Conservation (phyloP, 2,888 invertebrate species). For the Andrena haemorrhoa region DNA sequence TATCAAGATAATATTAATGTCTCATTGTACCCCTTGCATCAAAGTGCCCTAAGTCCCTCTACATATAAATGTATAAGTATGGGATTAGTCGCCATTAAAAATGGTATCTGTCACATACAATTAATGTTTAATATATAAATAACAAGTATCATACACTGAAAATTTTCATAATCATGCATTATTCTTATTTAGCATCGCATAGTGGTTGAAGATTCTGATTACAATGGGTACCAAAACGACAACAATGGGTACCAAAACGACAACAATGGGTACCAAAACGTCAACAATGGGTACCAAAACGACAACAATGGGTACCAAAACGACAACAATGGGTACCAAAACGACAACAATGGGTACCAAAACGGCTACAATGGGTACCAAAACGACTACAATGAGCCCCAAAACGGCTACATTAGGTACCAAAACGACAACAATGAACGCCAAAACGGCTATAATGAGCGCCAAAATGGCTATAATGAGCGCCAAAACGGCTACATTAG, state of each 20-base stretch:
- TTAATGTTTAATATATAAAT: too few relatives aligned
- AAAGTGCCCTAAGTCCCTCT: too few relatives aligned
- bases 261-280: conserved; percentile 53
- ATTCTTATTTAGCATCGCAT: conserved; percentile 37
- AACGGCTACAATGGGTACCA: conserved; percentile 52
- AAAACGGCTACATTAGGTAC: neutral
- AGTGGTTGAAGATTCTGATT: conserved; percentile 59
- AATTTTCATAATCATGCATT: neutral
- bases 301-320: conserved; percentile 62
- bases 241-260: conserved; percentile 56
- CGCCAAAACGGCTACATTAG: neutral
- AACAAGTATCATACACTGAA: neutral
- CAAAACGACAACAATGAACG: neutral
- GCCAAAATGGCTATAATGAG: neutral
- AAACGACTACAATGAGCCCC: conserved; percentile 31
- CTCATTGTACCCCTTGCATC: too few relatives aligned
- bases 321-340: too few relatives aligned
- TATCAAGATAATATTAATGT: too few relatives aligned
- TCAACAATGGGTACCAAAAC: conserved; percentile 8
- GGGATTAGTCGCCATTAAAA: too few relatives aligned
- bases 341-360: conserved; percentile 43
- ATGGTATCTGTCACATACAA: too few relatives aligned
- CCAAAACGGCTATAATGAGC: neutral
- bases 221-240: conserved; percentile 67
- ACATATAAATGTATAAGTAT: too few relatives aligned